Base-by-base conservation (phyloP, 2,888 invertebrate genomes). In the Drosophila merina region DNA sequence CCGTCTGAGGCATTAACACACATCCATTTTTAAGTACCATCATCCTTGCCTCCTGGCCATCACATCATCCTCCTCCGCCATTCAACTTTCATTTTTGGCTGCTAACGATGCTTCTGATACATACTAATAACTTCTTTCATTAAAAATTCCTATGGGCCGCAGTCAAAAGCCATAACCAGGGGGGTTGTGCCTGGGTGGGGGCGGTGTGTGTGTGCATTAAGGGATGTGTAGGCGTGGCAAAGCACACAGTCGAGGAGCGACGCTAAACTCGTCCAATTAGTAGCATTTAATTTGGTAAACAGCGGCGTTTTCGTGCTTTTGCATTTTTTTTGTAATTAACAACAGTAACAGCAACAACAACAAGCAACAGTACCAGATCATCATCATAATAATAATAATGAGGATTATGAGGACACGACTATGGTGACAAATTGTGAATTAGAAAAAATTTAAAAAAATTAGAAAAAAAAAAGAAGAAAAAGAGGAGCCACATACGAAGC, bases 221-320 rank as follows among this genome's bases (percentile, higher is more conserved):
- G 40, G 8, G 36, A 57, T 1, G 10, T 5, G 10, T 5, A 25
- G 14, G 44, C 14, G 45, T 36, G 60, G 83, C 74, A 76, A 74
- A 86, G 74, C 74, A 74, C 79, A 86, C 81, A 86, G 88, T 82
- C 80, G 85, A 82, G 85, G 85, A 82, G 85, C 85, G 78, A 68
- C 85, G 82, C 82, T 86, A 82, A 87, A 82, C 85, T 85, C 77
- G 88, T 87, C 88, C 84, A 84, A 87, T 87, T 87, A 86, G 87
- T 77, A 86, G 84, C 87, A 79, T 84, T 87, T 79, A 84, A 88
- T 84, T 88, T 87, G 88, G 88, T 86, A 84, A 84, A 84, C 83
- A 86, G 86, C 84, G 77, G 79, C 77, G 79, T 87, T 79, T 86
- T 86, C 84, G 86, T 84, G 84, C 84, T 75, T 87, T 79, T 76